Percentiles rank a stretch among this genome's conserved stretches.
phyloP scores from a whole-genome alignment of 2,113 vertebrate genomes.

The Tringa solitaria region DNA sequence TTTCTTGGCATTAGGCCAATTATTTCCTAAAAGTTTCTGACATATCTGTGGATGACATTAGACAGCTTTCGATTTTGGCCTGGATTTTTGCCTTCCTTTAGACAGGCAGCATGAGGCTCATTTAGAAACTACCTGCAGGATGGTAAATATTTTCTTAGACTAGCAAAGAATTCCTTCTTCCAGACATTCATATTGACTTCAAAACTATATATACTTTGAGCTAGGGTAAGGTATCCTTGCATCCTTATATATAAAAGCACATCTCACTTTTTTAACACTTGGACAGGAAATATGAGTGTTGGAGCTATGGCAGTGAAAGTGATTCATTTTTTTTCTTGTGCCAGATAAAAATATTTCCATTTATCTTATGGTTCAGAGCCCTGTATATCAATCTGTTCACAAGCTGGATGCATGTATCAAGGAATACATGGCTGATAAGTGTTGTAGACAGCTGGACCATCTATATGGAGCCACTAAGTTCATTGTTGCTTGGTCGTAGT shows the following conservation, averaged over 20 bases:
- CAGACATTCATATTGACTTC: neutral
- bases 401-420: neutral
- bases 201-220: neutral
- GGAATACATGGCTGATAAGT: neutral
- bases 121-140: neutral
- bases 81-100: neutral
- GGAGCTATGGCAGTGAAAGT: neutral
- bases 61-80: neutral
- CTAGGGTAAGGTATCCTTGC: neutral
- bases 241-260: neutral
- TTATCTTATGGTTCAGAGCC: neutral
- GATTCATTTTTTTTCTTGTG: neutral
- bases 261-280: neutral
- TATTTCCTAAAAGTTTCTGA: neutral
- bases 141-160: neutral
- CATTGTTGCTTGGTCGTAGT: neutral
- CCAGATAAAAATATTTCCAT: neutral
- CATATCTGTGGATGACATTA: neutral
- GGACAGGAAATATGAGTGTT: neutral
- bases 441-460: neutral
- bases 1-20: neutral
- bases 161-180: neutral
- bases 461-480: neutral
- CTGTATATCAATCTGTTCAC: rapidly evolving
- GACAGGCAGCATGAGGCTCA: neutral